Conservation (phyloP, 1,140 invertebrate genomes). For the Cepaea nemoralis region DNA sequence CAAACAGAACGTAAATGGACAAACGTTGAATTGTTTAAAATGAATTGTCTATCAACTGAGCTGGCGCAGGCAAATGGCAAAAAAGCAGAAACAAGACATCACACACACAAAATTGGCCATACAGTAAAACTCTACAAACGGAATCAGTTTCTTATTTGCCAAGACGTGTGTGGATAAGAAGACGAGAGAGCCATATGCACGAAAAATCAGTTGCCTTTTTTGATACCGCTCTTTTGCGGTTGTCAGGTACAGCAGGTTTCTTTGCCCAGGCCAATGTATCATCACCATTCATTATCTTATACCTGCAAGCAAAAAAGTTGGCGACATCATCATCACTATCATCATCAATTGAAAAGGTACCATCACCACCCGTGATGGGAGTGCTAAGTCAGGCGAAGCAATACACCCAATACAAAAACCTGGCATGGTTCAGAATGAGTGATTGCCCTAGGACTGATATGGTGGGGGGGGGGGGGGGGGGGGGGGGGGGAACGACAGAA, state of each 20-base stretch:
- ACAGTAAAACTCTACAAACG: neutral
- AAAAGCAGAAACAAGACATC: constrained; percentile 10
- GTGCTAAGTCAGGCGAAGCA: neutral
- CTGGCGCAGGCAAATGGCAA: neutral
- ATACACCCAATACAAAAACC: constrained; percentile 1
- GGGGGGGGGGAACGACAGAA: neutral
- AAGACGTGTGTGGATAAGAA: constrained; percentile 3
- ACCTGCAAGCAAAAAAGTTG: constrained; percentile 9
- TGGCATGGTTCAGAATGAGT: neutral
- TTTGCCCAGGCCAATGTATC: constrained; percentile 2
- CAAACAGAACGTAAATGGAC: too few species aligned
- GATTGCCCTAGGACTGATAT: neutral
- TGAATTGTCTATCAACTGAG: too few species aligned
- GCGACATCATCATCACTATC: neutral
- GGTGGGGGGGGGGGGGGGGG: too few species aligned
- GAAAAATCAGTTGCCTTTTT: constrained; percentile 9
- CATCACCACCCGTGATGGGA: constrained; percentile 11
- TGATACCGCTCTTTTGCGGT: constrained; percentile 17
- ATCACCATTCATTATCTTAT: constrained; percentile 16
- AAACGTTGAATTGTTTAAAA: too few species aligned
- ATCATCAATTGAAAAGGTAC: neutral
- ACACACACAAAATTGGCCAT: neutral
- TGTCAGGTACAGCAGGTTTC: constrained; percentile 14
- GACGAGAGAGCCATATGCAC: neutral
- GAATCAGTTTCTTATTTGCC: neutral